Conservation (phyloP, 2,797 vertebrate species). For the Acanthiza pusilla region DNA sequence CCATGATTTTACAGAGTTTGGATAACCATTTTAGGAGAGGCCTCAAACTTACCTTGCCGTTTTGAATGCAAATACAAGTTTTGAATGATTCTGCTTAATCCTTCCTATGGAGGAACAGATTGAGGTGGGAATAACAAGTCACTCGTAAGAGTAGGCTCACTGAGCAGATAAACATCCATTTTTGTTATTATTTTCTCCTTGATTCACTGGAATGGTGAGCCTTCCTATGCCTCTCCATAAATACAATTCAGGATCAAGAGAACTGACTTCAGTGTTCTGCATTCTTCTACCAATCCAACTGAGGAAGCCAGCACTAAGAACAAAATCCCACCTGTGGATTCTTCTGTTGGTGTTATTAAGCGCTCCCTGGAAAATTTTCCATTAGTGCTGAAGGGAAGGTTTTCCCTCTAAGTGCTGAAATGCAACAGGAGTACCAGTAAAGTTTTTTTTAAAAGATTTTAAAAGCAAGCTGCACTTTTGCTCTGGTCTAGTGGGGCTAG, state of each 20-base stretch:
- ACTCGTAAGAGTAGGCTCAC: background rate
- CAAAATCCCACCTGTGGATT: background rate
- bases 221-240: background rate
- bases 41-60: background rate
- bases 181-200: background rate
- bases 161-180: background rate
- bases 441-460: background rate
- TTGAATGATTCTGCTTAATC: background rate
- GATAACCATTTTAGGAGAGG: background rate
- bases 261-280: background rate
- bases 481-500: background rate
- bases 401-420: background rate
- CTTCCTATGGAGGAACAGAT: background rate
- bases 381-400: background rate
- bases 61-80: background rate
- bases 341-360: background rate
- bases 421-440: accelerated
- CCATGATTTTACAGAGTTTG: background rate
- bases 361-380: background rate
- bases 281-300: background rate
- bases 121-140: background rate
- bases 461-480: background rate
- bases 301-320: background rate
- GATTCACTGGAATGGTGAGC: background rate
- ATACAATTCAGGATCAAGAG: background rate